Base-by-base conservation (phyloP, 2,888 invertebrate species). In the Octonoba sinensis region DNA sequence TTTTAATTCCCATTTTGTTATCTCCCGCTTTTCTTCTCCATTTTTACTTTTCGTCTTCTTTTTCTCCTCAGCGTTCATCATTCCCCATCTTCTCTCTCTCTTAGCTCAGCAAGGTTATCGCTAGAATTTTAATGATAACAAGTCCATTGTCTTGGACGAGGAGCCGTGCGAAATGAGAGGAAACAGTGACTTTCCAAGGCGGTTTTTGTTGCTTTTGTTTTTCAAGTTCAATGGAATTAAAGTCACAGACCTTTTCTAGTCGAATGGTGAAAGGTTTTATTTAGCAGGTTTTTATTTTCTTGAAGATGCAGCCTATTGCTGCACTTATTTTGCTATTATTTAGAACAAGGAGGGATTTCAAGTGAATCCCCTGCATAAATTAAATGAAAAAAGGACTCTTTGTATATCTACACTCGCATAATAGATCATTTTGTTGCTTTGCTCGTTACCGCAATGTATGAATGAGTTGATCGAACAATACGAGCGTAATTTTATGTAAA, bases 1-100 rank as follows among this genome's bases (percentile, higher is more conserved):
- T 79, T 79, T 79, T 79, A 79, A 79, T 79, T 79, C 67, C 72
- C 64, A 79, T 79, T 78, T 78, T 78, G 71, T 78, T 78, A 78
- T 78, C 78, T 79, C 59, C 71, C 66, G 15, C 59, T 65, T 65
- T 49, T 24, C 67, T 75, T 67, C 60, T 66, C 67, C 59, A 27
- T 71, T 22, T 69, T 47, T 69, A 20, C 24, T 54, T 36, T 20
- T 51, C 16, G 47, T 36, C 16, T 36, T 22, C 20, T 49, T 49
- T 60, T 76, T 46, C 51, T 69, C 66, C 66, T 59, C 69, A 62
- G 69, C 54, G 64, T 65, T 65, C 54, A 44, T 65, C 74, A 56
- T 57, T 36, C n/a, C 54, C 54, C 24, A 24, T 47, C 49, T 15
- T 27, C 27, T 18, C 51, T 49, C 57, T 65, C 70, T 77, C 76